These are phyloP conservation scores for Trichogramma pretiosum DNA, from an alignment of 1,140 invertebrate genomes.

Conservation along the genomic window DNA sequence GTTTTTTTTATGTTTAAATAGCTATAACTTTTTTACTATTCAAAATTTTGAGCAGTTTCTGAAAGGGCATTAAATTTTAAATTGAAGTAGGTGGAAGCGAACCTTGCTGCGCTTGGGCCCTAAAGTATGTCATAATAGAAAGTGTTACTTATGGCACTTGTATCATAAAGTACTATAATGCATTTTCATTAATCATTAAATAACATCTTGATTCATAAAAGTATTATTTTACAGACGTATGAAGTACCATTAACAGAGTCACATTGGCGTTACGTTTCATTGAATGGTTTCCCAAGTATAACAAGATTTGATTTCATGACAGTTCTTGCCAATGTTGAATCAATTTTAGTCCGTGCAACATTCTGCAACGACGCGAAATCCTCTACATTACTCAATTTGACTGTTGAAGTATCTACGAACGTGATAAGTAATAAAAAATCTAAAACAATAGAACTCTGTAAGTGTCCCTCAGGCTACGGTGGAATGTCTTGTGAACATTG, in stretches of 20 bases:
- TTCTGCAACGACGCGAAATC: constrained; percentile 60
- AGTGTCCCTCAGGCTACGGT: constrained; percentile 70
- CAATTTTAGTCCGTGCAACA: constrained; percentile 78
- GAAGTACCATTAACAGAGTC: constrained; percentile 55
- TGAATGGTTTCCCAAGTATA: constrained; percentile 45
- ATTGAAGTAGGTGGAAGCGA: no score
- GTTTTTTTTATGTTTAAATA: no score
- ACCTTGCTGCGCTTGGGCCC: no score
- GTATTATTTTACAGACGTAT: constrained; percentile 37
- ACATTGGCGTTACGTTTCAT: constrained; percentile 54
- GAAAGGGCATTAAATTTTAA: no score
- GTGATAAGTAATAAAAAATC: constrained; percentile 42
- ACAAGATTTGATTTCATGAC: constrained; percentile 72
- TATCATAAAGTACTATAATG: no score
- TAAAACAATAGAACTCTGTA: constrained; percentile 70
- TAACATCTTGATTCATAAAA: background rate
- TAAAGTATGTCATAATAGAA: no score
- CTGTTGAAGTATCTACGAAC: constrained; percentile 67
- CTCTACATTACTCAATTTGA: constrained; percentile 70
- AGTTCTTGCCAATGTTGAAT: constrained; percentile 70
- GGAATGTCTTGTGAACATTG: constrained; percentile 81
- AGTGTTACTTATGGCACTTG: no score
- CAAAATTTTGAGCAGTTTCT: no score
- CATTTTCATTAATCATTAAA: background rate
- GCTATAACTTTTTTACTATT: no score